Conservation (phyloP, 2,113 vertebrate species). For the Cyprinodon brontotheroides region DNA sequence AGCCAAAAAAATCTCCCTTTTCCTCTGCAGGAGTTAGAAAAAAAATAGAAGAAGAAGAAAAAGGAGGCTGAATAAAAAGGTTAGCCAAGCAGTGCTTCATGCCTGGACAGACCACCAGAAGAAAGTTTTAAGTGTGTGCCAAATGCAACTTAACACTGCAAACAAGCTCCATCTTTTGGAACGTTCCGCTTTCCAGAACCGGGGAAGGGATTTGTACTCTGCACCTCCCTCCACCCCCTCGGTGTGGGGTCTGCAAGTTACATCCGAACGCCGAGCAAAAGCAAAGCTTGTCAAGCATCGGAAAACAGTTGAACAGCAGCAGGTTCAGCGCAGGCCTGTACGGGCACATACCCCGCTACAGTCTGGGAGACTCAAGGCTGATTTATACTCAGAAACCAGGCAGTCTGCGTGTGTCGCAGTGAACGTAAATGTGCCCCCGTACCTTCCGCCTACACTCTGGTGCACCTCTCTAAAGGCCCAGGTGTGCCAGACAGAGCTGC, state of each 20-base stretch:
- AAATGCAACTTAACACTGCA: slow-evolving; percentile 76
- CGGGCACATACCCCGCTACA: slow-evolving; percentile 37
- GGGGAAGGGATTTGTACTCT: slow-evolving; percentile 48
- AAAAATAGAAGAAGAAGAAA: slow-evolving; percentile 48
- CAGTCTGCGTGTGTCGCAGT: too few relatives aligned
- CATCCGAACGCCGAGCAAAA: slow-evolving; percentile 54
- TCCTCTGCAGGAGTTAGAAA: slow-evolving; percentile 48
- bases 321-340: slow-evolving; percentile 28
- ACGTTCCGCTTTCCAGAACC: slow-evolving; percentile 62
- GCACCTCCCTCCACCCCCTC: slow-evolving; percentile 29
- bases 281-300: slow-evolving; percentile 67
- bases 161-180: slow-evolving; percentile 68
- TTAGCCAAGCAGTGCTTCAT: slow-evolving; percentile 72
- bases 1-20: slow-evolving; percentile 64
- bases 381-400: too few relatives aligned
- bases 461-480: too few relatives aligned
- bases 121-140: slow-evolving; percentile 75
- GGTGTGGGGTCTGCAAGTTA: slow-evolving; percentile 12
- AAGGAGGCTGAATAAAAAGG: slow-evolving; percentile 60
- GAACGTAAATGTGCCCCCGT: too few relatives aligned
- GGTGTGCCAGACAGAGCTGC: too few relatives aligned
- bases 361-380: slow-evolving; percentile 20
- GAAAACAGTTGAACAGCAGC: slow-evolving; percentile 57
- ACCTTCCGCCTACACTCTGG: too few relatives aligned
- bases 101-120: slow-evolving; percentile 75